These are phyloP conservation scores for Nemotelus nigrinus DNA, from an alignment of 2,888 invertebrate genomes.

Conservation along the genomic window DNA sequence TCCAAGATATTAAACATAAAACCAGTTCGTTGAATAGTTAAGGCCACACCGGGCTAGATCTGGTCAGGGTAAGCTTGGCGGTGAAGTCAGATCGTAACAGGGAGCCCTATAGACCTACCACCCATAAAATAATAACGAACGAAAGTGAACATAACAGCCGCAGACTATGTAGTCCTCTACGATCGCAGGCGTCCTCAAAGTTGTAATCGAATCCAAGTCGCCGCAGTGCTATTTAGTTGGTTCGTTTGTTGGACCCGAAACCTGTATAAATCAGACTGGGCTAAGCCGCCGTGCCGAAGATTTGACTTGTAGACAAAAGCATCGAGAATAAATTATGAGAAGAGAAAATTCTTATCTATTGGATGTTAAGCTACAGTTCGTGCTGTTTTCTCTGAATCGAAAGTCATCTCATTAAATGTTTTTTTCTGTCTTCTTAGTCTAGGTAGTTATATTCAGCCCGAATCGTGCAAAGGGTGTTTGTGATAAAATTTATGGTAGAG, in stretches of 20 bases:
- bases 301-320: constrained; percentile 37
- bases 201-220: not conserved
- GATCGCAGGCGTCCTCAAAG: not conserved
- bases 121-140: constrained; percentile 37
- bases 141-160: constrained; percentile 37
- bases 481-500: too few relatives aligned
- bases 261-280: constrained; percentile 7
- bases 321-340: constrained; percentile 30
- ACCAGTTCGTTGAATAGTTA: constrained; percentile 34
- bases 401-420: constrained; percentile 39
- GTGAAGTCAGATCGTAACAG: constrained; percentile 20
- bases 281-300: constrained; percentile 8
- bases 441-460: too few relatives aligned
- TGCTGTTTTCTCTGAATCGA: constrained; percentile 35
- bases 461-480: too few relatives aligned
- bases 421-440: not conserved
- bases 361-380: constrained; percentile 19
- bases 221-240: not conserved
- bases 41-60: not conserved
- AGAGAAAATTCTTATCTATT: constrained; percentile 41
- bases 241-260: not conserved
- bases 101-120: constrained; percentile 43
- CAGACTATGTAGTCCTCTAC: not conserved
- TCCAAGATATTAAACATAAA: constrained; percentile 27
- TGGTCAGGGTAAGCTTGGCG: not conserved